Percentiles rank a stretch among this genome's conserved stretches.
Evolutionary conservation across 2,113 vertebrate species (phyloP).

Genomic region (Chinchilla lanigera): DNA sequence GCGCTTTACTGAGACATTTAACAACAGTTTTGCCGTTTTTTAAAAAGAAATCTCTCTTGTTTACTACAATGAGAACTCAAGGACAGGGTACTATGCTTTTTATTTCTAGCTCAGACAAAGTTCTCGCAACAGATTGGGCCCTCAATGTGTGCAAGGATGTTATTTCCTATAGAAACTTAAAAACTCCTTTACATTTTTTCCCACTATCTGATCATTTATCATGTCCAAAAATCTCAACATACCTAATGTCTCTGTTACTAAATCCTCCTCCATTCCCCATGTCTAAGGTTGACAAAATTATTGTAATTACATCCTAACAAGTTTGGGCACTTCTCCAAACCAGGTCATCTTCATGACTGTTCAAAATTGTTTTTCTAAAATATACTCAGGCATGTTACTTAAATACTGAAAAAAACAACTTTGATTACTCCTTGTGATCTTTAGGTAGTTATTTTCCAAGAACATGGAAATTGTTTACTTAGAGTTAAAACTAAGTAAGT

Average conservation of each 20-base stretch:
- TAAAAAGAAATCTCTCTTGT: not conserved
- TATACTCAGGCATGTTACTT: not conserved
- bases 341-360: not conserved
- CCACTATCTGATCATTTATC: constrained; percentile 11
- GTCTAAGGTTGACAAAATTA: constrained; percentile 21
- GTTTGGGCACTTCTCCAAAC: not conserved
- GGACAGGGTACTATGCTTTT: not conserved
- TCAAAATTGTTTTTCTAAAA: constrained; percentile 1
- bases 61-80: not conserved
- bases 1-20: constrained; percentile 30
- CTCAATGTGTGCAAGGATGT: not conserved
- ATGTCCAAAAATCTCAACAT: not conserved
- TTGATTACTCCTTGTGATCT: not conserved
- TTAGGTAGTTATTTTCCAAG: not conserved
- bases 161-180: constrained; percentile 18
- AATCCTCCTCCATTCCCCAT: constrained; percentile 4
- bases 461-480: not conserved
- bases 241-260: not conserved
- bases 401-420: constrained; percentile 3
- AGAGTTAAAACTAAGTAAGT: constrained; percentile 43
- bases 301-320: not conserved
- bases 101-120: not conserved
- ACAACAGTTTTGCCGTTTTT: not conserved
- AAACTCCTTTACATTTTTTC: constrained; percentile 30
- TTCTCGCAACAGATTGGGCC: not conserved